Conservation (phyloP, 2,797 vertebrate genomes). For the Steatocranus sp. region DNA sequence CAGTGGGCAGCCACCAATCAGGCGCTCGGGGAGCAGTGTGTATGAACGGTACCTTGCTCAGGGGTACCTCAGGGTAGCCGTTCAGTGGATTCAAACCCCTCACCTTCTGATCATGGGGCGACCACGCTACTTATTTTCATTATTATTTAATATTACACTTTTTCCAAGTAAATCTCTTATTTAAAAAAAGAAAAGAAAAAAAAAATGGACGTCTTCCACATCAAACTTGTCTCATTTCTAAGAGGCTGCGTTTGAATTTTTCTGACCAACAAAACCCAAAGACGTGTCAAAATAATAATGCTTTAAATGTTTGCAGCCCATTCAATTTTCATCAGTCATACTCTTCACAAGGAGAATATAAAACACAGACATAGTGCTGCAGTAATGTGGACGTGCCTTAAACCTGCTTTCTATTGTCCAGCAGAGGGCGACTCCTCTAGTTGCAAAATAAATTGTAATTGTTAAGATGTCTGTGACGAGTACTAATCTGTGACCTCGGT, state of each 20-base stretch:
- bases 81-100: neutral
- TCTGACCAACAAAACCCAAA: neutral
- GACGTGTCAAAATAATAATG: neutral
- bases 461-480: no score
- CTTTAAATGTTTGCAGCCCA: neutral
- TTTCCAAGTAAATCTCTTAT: neutral
- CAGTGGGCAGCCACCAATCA: neutral
- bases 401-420: no score
- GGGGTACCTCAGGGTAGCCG: fast-evolving
- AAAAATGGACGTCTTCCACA: neutral
- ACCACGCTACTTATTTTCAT: neutral
- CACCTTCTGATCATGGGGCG: neutral
- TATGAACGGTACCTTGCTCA: neutral
- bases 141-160: neutral
- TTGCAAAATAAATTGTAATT: no score
- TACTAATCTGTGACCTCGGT: neutral
- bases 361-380: no score
- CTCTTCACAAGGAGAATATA: no score
- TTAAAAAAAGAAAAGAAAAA: fast-evolving
- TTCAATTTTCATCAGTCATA: neutral
- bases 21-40: neutral
- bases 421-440: no score
- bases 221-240: neutral
- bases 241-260: neutral
- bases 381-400: no score